phyloP scores from a whole-genome alignment of 2,888 invertebrate species.

The Noctua janthina region DNA sequence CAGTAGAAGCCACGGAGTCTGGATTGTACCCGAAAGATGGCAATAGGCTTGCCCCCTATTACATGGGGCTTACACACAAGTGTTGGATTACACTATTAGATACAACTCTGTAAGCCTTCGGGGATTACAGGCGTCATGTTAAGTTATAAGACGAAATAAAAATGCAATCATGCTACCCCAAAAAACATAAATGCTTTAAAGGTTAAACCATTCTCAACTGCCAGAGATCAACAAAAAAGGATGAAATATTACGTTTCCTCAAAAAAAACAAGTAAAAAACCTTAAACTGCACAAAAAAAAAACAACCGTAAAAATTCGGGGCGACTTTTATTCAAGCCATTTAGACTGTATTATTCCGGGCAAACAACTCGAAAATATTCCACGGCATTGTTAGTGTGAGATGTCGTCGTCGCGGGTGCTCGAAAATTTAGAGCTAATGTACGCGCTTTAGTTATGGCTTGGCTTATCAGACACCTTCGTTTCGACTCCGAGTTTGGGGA shows the following conservation, averaged over 20 bases:
- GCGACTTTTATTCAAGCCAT: constrained; percentile 72
- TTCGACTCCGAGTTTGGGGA: constrained; percentile 38
- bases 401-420: constrained; percentile 66
- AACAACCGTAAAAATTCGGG: constrained; percentile 69
- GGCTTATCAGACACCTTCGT: constrained; percentile 57
- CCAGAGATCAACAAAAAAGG: constrained; percentile 17
- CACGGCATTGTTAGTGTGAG: constrained; percentile 72
- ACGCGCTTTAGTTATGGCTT: constrained; percentile 53
- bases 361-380: constrained; percentile 73
- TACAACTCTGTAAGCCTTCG: neutral
- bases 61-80: neutral
- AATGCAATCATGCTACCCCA: neutral
- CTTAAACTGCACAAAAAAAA: constrained; percentile 47
- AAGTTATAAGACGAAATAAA: constrained; percentile 1
- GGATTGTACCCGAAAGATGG: neutral
- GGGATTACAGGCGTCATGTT: neutral
- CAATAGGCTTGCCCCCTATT: neutral
- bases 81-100: neutral
- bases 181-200: constrained; percentile 26
- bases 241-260: constrained; percentile 17
- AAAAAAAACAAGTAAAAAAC: constrained; percentile 35
- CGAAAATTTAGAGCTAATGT: constrained; percentile 62
- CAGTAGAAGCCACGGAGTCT: neutral
- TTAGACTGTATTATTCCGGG: constrained; percentile 74
- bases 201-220: constrained; percentile 17